Evolutionary conservation across 2,888 invertebrate species (phyloP).

Genomic region (Idaea biselata): DNA sequence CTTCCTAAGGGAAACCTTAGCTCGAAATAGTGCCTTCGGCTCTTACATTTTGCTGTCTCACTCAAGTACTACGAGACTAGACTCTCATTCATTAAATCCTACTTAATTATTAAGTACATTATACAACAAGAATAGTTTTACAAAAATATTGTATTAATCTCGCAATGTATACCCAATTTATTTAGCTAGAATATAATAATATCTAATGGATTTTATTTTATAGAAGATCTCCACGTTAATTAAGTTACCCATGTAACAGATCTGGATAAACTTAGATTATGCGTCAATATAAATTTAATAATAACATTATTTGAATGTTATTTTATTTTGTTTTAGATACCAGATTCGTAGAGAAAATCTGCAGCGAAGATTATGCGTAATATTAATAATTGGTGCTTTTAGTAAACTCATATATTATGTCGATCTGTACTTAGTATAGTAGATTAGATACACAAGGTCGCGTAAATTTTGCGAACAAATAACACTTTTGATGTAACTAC

Average conservation of each 20-base stretch:
- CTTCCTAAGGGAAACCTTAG: not conserved
- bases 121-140: not conserved
- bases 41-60: not conserved
- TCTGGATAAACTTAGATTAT: not conserved
- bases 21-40: not conserved
- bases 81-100: not conserved
- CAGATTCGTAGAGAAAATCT: not conserved
- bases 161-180: not conserved
- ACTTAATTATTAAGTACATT: not conserved
- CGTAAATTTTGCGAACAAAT: not conserved
- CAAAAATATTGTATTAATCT: not conserved
- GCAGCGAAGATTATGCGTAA: not conserved
- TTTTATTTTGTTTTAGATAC: conserved; percentile 1
- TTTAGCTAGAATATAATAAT: not conserved
- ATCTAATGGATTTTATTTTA: not conserved
- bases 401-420: not conserved
- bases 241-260: not conserved
- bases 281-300: not conserved
- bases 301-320: not conserved
- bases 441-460: not conserved
- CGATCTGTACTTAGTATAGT: not conserved
- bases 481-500: not conserved
- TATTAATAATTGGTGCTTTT: not conserved
- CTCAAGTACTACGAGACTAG: not conserved
- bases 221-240: not conserved